Evolutionary conservation across 2,888 invertebrate genomes (phyloP), one percentile per base, ranked within the genome.

Genomic region (Synergus itoensis): DNA sequence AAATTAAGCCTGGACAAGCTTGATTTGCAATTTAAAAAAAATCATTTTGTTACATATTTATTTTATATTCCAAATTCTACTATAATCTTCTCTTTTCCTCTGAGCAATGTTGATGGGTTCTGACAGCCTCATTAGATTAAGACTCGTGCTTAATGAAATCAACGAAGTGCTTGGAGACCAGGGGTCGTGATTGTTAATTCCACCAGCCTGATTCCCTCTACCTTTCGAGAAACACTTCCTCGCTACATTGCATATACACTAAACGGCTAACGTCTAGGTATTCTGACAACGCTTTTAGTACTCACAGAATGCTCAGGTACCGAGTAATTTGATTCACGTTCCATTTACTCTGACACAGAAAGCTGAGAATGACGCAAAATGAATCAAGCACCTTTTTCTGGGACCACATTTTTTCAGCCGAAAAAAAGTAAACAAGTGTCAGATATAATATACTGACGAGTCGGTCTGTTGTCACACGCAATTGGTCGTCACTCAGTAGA

Each of bases 261-360:
- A 76, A 76, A 79, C 65, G 64, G 80, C 65, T 79, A 82, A 79
- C 75, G 21, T 65, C 76, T 53, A 80, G 78, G 75, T 78, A 78
- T 64, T 79, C 60, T 79, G 80, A 82, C 79, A 79, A 79, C 63
- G 82, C 80, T 82, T 82, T 82, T 82, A 82, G 82, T 77, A 79
- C 77, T 79, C 78, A 73, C 78, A 43, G 78, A 80, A 80, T 77
- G 80, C 79, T 80, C 77, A 76, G 79, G 77, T 76, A 75, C 67
- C 57, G 18, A 41, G 77, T 82, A 80, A 82, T 82, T 79, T 73
- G 80, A 80, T 82, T 82, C 77, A 77, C 41, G 76, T 79, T 80
- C 82, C 82, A 82, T 82, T 82, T 79, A 75, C 77, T 63, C 48
- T 64, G 67, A 67, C 53, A 77, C 75, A 75, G 40, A 21, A 78